phyloP scores from a whole-genome alignment of 2,113 vertebrate species.

The Riparia riparia region DNA sequence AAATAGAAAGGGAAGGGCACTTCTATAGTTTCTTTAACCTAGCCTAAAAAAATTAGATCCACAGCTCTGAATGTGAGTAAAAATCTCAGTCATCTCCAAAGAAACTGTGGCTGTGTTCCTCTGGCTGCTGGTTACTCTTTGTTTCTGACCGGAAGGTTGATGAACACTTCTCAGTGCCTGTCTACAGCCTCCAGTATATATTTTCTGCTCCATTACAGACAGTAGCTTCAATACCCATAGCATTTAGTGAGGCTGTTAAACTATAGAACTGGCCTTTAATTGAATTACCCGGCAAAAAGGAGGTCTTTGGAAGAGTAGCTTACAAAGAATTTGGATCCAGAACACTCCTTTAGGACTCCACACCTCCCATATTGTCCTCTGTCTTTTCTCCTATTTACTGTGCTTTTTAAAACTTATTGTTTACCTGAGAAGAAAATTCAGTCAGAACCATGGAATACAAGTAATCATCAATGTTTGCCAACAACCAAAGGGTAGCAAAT shows the following conservation, averaged over 20 bases:
- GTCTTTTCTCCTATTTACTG: neutral
- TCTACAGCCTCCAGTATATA: neutral
- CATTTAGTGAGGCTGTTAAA: neutral
- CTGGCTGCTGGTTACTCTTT: neutral
- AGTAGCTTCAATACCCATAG: neutral
- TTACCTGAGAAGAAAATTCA: conserved; percentile 40
- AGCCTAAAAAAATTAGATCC: neutral
- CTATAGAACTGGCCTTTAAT: neutral
- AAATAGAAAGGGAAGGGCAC: neutral
- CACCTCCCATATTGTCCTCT: neutral
- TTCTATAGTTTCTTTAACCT: neutral
- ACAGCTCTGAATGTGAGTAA: neutral
- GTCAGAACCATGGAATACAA: neutral
- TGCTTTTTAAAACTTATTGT: neutral
- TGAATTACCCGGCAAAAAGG: neutral
- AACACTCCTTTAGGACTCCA: neutral
- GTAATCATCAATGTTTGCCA: neutral
- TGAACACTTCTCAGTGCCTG: neutral
- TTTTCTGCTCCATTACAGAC: neutral
- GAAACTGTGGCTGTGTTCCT: neutral
- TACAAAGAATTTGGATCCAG: neutral
- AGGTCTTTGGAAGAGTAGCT: neutral
- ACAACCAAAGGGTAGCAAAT: conserved; percentile 27
- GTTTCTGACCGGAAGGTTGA: neutral
- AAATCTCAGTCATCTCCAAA: neutral